Conservation (phyloP, 2,113 vertebrate species). For the Microcebus murinus region DNA sequence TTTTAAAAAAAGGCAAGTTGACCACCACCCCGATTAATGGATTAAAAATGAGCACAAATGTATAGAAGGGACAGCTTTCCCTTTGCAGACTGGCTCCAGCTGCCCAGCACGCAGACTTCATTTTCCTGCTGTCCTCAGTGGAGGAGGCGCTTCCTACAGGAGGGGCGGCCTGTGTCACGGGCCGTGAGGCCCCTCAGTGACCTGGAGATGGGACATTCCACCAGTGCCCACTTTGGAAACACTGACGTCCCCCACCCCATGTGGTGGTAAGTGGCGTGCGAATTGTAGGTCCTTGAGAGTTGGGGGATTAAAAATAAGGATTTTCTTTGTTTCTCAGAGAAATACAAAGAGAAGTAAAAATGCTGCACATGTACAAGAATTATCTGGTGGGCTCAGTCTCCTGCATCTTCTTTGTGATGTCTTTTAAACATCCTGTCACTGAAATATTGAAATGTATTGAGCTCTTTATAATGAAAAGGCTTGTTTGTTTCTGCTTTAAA, state of each 20-base stretch:
- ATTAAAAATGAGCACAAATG: not conserved
- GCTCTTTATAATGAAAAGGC: constrained; percentile 34
- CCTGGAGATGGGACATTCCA: no score
- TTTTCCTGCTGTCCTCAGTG: rapidly evolving
- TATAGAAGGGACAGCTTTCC: rapidly evolving
- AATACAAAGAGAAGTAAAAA: not conserved
- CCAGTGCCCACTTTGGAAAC: not conserved
- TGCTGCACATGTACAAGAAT: not conserved
- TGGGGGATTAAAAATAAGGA: not conserved
- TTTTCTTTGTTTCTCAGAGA: constrained; percentile 39
- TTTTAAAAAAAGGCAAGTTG: not conserved
- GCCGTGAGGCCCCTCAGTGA: not conserved
- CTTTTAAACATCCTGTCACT: constrained; percentile 40
- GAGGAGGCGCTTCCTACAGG: not conserved
- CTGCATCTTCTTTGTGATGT: not conserved
- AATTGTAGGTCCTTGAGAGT: not conserved
- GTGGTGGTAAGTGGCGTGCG: not conserved
- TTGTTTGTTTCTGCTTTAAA: not conserved
- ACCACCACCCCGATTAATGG: not conserved
- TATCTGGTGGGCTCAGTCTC: not conserved
- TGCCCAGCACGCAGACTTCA: no score
- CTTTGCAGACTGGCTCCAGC: not conserved
- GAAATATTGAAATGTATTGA: not conserved
- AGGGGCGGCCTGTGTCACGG: rapidly evolving
- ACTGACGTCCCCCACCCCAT: rapidly evolving